Evolutionary conservation across 2,888 invertebrate species (phyloP).

Genomic region (Tricholauxania praeusta): DNA sequence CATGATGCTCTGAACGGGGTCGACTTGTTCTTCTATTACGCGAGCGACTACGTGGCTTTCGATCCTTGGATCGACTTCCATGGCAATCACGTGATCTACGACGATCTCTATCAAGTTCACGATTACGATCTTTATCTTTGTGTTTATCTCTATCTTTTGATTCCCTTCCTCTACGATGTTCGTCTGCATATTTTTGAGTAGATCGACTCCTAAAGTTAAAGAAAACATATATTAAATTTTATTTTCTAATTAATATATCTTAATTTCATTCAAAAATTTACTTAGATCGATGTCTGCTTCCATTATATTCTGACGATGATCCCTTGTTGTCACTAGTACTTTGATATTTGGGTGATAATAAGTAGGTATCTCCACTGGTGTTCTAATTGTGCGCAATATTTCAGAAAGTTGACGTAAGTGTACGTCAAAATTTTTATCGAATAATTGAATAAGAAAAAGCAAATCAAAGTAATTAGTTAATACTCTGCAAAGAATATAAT

Average conservation of each 20-base stretch:
- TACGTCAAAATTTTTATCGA: conserved; percentile 50
- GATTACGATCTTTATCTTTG: conserved; percentile 52
- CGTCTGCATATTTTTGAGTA: conserved; percentile 52
- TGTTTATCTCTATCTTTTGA: conserved; percentile 60
- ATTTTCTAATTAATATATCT: background rate
- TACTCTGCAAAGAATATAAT: conserved; percentile 54
- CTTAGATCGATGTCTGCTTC: conserved; percentile 51
- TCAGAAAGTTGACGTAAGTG: conserved; percentile 51
- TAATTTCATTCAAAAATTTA: conserved; percentile 35
- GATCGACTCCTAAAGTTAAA: conserved; percentile 67
- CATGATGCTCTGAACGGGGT: conserved; percentile 48
- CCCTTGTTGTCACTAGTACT: conserved; percentile 29
- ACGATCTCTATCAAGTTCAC: conserved; percentile 61
- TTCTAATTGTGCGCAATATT: conserved; percentile 36
- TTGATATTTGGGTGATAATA: conserved; percentile 10
- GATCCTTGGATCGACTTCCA: conserved; percentile 46
- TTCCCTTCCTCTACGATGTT: conserved; percentile 40
- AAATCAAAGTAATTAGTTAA: conserved; percentile 66
- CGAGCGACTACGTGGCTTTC: conserved; percentile 56
- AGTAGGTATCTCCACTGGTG: conserved; percentile 13
- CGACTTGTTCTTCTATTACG: conserved; percentile 52
- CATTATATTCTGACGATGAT: conserved; percentile 45
- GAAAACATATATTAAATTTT: background rate
- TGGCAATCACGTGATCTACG: conserved; percentile 52
- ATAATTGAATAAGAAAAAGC: conserved; percentile 64